Evolutionary conservation across 2,797 vertebrate genomes (phyloP).

Genomic region (Aulostomus chinensis): DNA sequence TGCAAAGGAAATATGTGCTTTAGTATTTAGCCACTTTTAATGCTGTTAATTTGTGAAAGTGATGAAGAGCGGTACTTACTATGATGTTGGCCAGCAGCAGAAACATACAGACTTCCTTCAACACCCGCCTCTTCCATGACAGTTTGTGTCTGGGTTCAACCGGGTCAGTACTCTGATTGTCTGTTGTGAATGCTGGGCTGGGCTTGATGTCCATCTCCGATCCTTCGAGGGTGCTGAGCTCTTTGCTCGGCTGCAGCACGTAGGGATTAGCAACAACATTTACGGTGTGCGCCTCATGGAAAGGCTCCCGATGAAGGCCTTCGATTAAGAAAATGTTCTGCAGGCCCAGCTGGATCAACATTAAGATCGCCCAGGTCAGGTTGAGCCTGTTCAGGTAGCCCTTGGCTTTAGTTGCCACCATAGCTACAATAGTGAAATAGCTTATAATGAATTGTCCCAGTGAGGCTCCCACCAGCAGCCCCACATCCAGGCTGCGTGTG

Average conservation of each 20-base stretch:
- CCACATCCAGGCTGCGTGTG: slow-evolving; percentile 90
- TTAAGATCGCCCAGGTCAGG: slow-evolving; percentile 84
- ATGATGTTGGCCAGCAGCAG: slow-evolving; percentile 90
- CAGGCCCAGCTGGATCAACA: slow-evolving; percentile 88
- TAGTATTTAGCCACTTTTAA: neutral
- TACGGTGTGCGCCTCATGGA: slow-evolving; percentile 61
- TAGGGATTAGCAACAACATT: slow-evolving; percentile 62
- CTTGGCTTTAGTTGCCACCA: slow-evolving; percentile 76
- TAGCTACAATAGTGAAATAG: slow-evolving; percentile 91
- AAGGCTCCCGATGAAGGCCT: slow-evolving; percentile 90
- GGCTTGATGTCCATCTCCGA: slow-evolving; percentile 29
- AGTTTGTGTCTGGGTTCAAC: slow-evolving; percentile 45
- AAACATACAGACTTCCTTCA: slow-evolving; percentile 90
- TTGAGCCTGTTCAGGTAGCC: slow-evolving; percentile 81
- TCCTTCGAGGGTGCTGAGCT: slow-evolving; percentile 40
- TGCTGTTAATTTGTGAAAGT: neutral
- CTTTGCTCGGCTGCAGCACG: slow-evolving; percentile 65
- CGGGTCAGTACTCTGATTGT: neutral
- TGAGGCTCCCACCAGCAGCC: slow-evolving; percentile 89
- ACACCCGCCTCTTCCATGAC: slow-evolving; percentile 85
- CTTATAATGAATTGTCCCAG: slow-evolving; percentile 91
- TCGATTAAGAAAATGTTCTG: slow-evolving; percentile 95
- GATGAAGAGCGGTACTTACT: slow-evolving; percentile 79
- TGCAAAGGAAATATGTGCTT: slow-evolving; percentile 52
- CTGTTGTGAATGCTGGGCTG: neutral